Evolutionary conservation across 2,113 vertebrate species (phyloP), one percentile per base, ranked within the genome.

Genomic region (Barbus barbus): DNA sequence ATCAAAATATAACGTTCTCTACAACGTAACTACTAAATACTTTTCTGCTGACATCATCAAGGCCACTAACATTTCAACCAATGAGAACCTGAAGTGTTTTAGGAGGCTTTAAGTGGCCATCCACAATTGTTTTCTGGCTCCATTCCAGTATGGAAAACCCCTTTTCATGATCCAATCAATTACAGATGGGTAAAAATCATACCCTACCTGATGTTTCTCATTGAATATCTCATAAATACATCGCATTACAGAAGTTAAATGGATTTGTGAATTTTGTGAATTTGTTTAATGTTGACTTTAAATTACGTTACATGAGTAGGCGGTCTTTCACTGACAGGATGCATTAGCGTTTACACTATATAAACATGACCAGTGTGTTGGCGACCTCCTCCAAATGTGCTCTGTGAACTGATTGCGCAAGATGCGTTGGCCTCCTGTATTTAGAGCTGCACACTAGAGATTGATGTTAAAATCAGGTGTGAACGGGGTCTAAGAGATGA

Each of bases 281-380:
- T 58, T 58, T 9, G 4, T 69, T 38, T 38, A 33, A 69, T 71
- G 8, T 69, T 36, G 65, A 36, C 65, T n/a, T n/a, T n/a, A n/a
- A n/a, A n/a, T n/a, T n/a, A n/a, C n/a, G n/a, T 9, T 36, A 67
- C 67, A 71, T 71, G 67, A 38, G 67, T 71, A 71, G 33, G 67
- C 33, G 67, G 33, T 38, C 67, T 20, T 71, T 71, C 4, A 1
- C 67, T 71, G 33, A 71, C 65, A 22, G 65, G 18, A 69, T 69
- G 33, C 33, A 69, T 69, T 22, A 11, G 18, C 20, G 18, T 69
- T 69, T 38, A 69, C 18, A 12, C 18, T 71, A 22, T 22, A 36
- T 38, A 38, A 38, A 33, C 9, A 38, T 71, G n/a, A n/a, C n/a
- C n/a, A n/a, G n/a, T n/a, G n/a, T n/a, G n/a, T n/a, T n/a, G n/a